A percentile compares a stretch with the other conserved stretches of the same genome.
phyloP scores from a whole-genome alignment of 2,797 vertebrate genomes.

The Leucoraja ocellata region DNA sequence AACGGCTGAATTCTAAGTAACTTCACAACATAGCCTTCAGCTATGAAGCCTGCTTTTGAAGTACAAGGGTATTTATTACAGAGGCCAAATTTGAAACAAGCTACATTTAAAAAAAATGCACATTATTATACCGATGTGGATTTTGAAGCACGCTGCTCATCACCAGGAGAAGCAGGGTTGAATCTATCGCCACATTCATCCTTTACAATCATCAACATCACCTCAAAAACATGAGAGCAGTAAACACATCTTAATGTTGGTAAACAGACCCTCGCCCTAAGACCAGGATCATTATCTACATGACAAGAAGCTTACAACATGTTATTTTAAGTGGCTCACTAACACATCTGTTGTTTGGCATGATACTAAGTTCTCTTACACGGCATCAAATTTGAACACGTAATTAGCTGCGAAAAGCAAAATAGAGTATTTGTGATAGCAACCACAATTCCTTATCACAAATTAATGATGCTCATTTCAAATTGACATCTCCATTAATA shows the following conservation, averaged over 20 bases:
- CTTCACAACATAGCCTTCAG: constrained; percentile 44
- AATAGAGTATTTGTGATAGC: constrained; percentile 40
- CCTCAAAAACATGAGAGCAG: constrained; percentile 38
- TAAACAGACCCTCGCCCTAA: constrained; percentile 39
- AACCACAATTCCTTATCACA: constrained; percentile 37
- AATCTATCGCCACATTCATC: constrained; percentile 20
- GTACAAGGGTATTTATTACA: constrained; percentile 39
- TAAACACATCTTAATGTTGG: constrained; percentile 38
- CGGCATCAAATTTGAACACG: constrained; percentile 38
- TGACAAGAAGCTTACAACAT: constrained; percentile 39
- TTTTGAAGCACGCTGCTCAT: constrained; percentile 36
- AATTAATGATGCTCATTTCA: constrained; percentile 39
- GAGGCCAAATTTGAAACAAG: constrained; percentile 38
- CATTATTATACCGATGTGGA: constrained; percentile 33
- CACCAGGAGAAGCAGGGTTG: constrained; percentile 25
- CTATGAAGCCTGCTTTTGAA: constrained; percentile 32
- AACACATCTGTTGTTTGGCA: constrained; percentile 39
- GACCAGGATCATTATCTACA: constrained; percentile 39
- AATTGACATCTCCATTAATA: constrained; percentile 39
- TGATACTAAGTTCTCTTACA: constrained; percentile 37
- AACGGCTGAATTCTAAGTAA: constrained; percentile 59
- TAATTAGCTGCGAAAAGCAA: constrained; percentile 39
- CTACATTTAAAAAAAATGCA: constrained; percentile 3
- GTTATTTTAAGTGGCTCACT: constrained; percentile 39
- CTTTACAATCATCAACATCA: constrained; percentile 35